A percentile compares a stretch with the other conserved stretches of the same genome.
Conservation (phyloP, 2,888 invertebrate genomes). For the Eristalis intricaria region DNA sequence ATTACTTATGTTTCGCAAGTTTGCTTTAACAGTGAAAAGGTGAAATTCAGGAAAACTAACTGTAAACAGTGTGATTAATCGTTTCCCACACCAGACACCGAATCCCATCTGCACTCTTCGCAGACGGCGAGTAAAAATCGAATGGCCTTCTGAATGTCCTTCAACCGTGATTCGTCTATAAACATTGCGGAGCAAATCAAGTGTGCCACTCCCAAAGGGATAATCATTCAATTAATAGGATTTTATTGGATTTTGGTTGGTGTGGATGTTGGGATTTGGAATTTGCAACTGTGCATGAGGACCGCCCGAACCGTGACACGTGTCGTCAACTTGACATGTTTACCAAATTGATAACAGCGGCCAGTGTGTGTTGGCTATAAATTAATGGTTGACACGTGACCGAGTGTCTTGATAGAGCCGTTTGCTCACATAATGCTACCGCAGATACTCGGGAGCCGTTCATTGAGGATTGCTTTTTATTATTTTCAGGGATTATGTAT, state of each 20-base stretch:
- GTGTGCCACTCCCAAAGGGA: slow-evolving; percentile 70
- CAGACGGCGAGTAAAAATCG: slow-evolving; percentile 25
- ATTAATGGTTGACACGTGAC: slow-evolving; percentile 69
- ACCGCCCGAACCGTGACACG: slow-evolving; percentile 66
- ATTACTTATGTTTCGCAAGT: slow-evolving; percentile 68
- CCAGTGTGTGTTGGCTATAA: slow-evolving; percentile 57
- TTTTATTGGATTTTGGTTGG: slow-evolving; percentile 68
- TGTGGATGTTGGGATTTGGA: slow-evolving; percentile 59
- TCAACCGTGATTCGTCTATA: slow-evolving; percentile 25
- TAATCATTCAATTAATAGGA: slow-evolving; percentile 73
- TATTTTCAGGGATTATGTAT: slow-evolving; percentile 28
- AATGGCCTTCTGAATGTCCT: slow-evolving; percentile 56
- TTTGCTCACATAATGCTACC: slow-evolving; percentile 53
- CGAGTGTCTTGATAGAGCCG: slow-evolving; percentile 48
- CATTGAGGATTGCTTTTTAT: slow-evolving; percentile 15
- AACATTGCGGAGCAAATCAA: slow-evolving; percentile 50
- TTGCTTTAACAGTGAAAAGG: slow-evolving; percentile 14
- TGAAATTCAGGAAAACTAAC: slow-evolving; percentile 29
- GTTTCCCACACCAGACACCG: slow-evolving; percentile 11
- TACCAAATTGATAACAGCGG: slow-evolving; percentile 66
- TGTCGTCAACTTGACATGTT: slow-evolving; percentile 58
- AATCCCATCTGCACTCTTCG: slow-evolving; percentile 32
- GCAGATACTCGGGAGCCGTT: slow-evolving; percentile 28
- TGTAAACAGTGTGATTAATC: slow-evolving; percentile 61
- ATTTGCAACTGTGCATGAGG: slow-evolving; percentile 40